Evolutionary conservation across 2,888 invertebrate species (phyloP).

Genomic region (Protonemura montana): DNA sequence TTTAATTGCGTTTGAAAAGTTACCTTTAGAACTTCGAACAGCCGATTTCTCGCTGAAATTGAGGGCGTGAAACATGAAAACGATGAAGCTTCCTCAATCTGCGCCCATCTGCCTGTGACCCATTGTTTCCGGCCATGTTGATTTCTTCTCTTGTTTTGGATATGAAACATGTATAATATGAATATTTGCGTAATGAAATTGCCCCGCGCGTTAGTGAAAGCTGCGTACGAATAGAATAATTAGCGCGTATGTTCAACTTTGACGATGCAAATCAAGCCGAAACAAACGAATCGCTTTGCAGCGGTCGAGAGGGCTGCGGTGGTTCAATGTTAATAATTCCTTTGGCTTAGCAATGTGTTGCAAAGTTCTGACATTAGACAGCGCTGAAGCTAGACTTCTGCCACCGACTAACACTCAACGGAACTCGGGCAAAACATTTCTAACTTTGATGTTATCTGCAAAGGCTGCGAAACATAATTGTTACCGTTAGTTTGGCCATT

Average conservation of each 20-base stretch:
- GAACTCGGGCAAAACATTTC: neutral
- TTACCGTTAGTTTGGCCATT: neutral
- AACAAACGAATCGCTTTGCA: conserved; percentile 1
- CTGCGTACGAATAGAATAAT: neutral
- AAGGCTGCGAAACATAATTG: neutral
- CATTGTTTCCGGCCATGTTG: neutral
- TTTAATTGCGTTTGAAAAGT: too few species aligned
- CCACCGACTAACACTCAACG: neutral
- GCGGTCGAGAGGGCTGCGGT: neutral
- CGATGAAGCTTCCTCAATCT: neutral
- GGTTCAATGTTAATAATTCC: neutral
- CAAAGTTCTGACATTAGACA: neutral
- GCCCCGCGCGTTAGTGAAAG: neutral
- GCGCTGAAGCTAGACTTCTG: neutral
- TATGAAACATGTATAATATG: neutral
- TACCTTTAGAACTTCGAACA: neutral
- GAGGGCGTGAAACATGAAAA: neutral
- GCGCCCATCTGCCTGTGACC: neutral
- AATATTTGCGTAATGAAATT: neutral
- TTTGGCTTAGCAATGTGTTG: neutral
- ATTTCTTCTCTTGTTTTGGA: neutral
- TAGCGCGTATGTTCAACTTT: neutral
- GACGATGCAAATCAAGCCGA: neutral
- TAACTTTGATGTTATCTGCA: neutral
- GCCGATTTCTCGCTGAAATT: neutral